Evolutionary conservation across 2,888 invertebrate species (phyloP).

Genomic region (Erebia palarica): DNA sequence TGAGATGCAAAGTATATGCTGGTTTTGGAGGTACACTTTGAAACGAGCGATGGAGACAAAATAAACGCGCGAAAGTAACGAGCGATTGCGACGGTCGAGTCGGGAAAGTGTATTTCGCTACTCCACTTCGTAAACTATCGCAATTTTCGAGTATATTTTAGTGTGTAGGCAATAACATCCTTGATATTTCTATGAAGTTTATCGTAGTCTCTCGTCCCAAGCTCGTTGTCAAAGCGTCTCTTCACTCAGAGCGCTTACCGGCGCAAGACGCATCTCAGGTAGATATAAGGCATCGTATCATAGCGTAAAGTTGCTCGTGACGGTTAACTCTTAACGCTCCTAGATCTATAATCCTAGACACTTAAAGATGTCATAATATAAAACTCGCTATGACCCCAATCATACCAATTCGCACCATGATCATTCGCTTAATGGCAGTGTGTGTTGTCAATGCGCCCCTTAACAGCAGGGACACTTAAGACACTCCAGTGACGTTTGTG

Average conservation of each 20-base stretch:
- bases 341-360: constrained; percentile 43
- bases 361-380: constrained; percentile 51
- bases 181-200: no score
- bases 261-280: constrained; percentile 49
- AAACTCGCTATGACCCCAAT: constrained; percentile 51
- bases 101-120: no score
- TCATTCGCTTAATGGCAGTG: constrained; percentile 77
- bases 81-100: no score
- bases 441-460: constrained; percentile 65
- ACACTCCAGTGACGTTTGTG: constrained; percentile 76
- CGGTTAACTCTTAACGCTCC: constrained; percentile 50
- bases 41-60: background rate
- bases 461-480: constrained; percentile 58
- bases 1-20: constrained; percentile 50
- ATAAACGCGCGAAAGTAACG: background rate
- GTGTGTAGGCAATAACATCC: no score
- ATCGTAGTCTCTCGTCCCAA: background rate
- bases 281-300: constrained; percentile 70
- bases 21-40: constrained; percentile 15
- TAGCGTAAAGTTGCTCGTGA: constrained; percentile 56
- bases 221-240: constrained; percentile 7
- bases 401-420: constrained; percentile 65
- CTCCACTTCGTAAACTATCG: no score
- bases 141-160: no score
- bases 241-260: constrained; percentile 41